Evolutionary conservation across 2,888 invertebrate genomes (phyloP), one percentile per base, ranked within the genome.

Genomic region (Pteria penguin): DNA sequence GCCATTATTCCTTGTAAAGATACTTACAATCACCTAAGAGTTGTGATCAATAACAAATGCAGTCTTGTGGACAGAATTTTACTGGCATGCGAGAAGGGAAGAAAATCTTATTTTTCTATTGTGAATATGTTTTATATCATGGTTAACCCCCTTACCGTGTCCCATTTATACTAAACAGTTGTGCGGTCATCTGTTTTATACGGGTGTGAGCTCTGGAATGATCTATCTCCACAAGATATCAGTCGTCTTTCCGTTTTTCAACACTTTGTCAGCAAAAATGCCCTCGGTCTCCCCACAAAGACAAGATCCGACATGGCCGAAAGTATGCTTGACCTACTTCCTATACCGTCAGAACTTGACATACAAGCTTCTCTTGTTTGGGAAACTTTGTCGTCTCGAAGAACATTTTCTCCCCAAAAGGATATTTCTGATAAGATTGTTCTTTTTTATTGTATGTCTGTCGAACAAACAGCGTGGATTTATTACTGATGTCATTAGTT

Each of bases 161-260:
- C n/a, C n/a, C n/a, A n/a, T n/a, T n/a, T n/a, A n/a, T n/a, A n/a
- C n/a, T n/a, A n/a, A n/a, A n/a, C n/a, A n/a, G n/a, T n/a, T n/a
- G n/a, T n/a, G n/a, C n/a, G n/a, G n/a, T n/a, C 63, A 14, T n/a
- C 63, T 22, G 24, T 63, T 4, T n/a, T 33, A 18, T 63, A 63
- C n/a, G 62, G 62, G 2, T 63, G 33, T 22, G 33, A 63, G 22
- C 36, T 63, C 8, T 63, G 63, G 63, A 63, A 36, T 22, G 33
- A 63, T 32, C 18, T 63, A n/a, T 63, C 63, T n/a, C 11, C 24
- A 24, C 31, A n/a, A 8, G 63, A 63, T 33, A 27, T 11, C 8
- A 11, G 33, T 2, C 32, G 22, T 4, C 33, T 22, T 11, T 26
- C 11, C 24, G 14, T 36, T 11, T 2, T 61, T 29, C 29, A 27